Percentiles rank a stretch among this genome's conserved stretches.
phyloP scores from a whole-genome alignment of 2,113 vertebrate species.

The Dissostichus mawsoni region DNA sequence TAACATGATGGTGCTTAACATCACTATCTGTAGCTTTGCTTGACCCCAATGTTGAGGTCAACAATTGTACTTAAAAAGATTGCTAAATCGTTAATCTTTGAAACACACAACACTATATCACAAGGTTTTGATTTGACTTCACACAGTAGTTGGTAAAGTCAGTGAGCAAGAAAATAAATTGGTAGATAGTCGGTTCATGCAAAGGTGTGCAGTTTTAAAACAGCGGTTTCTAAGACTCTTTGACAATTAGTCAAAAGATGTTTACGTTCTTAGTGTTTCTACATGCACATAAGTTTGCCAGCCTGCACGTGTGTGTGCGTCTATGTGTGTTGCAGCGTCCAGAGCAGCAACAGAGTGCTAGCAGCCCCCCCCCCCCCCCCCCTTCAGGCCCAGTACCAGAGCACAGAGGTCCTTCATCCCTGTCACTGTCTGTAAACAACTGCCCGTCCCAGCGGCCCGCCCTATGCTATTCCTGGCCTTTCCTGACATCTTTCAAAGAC shows the following conservation, averaged over 20 bases:
- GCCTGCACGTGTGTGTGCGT: conserved; percentile 1
- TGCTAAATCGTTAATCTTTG: conserved; percentile 50
- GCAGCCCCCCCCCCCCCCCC: conserved; percentile 64
- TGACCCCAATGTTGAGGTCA: conserved; percentile 57
- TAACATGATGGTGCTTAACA: conserved; percentile 39
- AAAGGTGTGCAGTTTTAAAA: conserved; percentile 4
- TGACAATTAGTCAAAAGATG: too few species aligned
- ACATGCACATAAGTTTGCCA: conserved; percentile 9
- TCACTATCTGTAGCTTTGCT: conserved; percentile 27
- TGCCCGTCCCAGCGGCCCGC: conserved; percentile 64
- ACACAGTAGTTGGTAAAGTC: conserved; percentile 12
- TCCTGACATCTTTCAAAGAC: conserved; percentile 71
- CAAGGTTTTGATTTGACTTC: conserved; percentile 25
- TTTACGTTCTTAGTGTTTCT: not conserved
- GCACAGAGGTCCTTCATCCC: conserved; percentile 81
- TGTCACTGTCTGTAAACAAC: conserved; percentile 82
- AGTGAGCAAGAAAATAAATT: not conserved
- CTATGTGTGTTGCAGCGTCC: conserved; percentile 39
- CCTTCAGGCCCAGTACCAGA: conserved; percentile 62
- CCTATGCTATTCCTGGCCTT: conserved; percentile 65
- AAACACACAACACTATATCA: conserved; percentile 31
- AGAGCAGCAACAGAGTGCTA: conserved; percentile 63
- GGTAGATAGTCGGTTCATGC: not conserved
- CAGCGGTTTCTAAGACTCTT: too few species aligned
- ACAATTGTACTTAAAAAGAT: conserved; percentile 57